phyloP scores from a whole-genome alignment of 2,113 vertebrate genomes.

The Sula dactylatra region DNA sequence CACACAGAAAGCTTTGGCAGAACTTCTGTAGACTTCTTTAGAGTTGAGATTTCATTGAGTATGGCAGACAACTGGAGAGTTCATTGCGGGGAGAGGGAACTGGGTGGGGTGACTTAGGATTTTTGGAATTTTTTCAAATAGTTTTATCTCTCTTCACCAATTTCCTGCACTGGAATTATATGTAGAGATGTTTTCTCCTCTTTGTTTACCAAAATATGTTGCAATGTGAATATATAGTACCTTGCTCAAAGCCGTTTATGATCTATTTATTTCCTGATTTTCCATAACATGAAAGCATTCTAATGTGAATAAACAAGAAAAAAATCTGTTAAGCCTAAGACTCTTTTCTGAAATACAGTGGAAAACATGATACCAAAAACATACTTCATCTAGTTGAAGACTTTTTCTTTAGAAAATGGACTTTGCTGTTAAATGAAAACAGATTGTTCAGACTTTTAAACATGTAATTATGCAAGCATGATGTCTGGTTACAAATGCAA shows the following conservation, averaged over 20 bases:
- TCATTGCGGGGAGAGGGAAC: neutral
- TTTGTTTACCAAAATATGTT: neutral
- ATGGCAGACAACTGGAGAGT: neutral
- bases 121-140: neutral
- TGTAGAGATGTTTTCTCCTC: neutral
- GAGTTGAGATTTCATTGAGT: neutral
- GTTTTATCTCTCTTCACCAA: neutral
- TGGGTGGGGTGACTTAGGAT: neutral
- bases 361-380: neutral
- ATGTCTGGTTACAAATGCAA: neutral
- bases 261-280: neutral
- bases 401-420: neutral
- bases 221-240: neutral
- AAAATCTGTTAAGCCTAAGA: neutral
- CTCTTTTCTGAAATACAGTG: neutral
- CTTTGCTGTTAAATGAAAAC: neutral
- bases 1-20: neutral
- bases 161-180: neutral
- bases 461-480: neutral
- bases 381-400: neutral
- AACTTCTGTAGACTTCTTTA: neutral
- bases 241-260: neutral
- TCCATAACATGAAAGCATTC: neutral
- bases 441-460: neutral
- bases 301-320: neutral